phyloP scores from a whole-genome alignment of 2,888 invertebrate species.

The Drosophila neonasuta region DNA sequence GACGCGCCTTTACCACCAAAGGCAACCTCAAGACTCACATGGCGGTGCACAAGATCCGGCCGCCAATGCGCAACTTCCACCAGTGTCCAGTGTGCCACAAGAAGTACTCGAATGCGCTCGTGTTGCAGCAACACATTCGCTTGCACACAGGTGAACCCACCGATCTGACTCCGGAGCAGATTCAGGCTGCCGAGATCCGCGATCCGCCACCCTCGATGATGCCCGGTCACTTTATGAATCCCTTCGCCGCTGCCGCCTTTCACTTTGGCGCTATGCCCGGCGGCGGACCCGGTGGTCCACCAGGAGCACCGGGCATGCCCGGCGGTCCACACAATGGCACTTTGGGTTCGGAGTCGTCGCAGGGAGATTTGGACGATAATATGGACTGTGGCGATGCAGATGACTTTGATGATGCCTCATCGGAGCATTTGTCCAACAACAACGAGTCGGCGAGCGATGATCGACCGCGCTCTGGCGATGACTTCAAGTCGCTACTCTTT shows the following conservation, averaged over 20 bases:
- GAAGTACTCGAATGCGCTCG: conserved; percentile 96
- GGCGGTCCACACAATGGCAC: conserved; percentile 75
- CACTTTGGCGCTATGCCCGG: conserved; percentile 81
- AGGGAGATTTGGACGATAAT: conserved; percentile 81
- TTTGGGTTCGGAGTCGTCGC: conserved; percentile 81
- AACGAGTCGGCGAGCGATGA: conserved; percentile 75
- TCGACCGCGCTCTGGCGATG: conserved; percentile 80
- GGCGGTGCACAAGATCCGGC: conserved; percentile 98
- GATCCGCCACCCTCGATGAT: conserved; percentile 87
- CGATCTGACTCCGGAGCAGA: conserved; percentile 92
- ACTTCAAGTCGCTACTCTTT: conserved; percentile 81
- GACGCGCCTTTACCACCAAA: conserved; percentile 98
- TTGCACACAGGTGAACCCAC: conserved; percentile 95
- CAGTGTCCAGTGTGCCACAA: conserved; percentile 99
- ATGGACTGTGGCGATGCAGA: conserved; percentile 82
- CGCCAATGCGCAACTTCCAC: conserved; percentile 95
- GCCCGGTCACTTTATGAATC: conserved; percentile 82
- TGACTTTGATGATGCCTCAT: conserved; percentile 80
- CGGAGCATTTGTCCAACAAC: conserved; percentile 81
- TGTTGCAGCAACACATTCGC: conserved; percentile 97
- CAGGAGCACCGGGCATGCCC: conserved; percentile 39
- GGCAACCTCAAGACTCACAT: conserved; percentile 99
- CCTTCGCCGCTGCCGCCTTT: conserved; percentile 81
- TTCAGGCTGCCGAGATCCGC: conserved; percentile 92
- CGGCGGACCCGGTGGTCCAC: conserved; percentile 48